Base-by-base conservation (phyloP, 2,888 invertebrate genomes). In the Xanthostigma xanthostigma region DNA sequence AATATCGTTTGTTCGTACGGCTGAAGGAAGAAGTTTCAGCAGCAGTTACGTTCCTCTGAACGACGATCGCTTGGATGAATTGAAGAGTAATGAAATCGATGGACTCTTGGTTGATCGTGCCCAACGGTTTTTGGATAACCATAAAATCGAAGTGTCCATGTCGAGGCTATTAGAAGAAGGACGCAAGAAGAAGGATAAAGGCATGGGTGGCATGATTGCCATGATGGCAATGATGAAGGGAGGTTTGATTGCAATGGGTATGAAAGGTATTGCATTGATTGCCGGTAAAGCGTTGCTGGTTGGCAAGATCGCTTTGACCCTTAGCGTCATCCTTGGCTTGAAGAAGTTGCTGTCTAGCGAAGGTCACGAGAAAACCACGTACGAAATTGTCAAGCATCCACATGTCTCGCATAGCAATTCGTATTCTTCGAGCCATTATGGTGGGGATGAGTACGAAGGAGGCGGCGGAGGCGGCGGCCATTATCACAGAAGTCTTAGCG, bases 361-460 rank as follows among this genome's bases (percentile, higher is more conserved):
- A 53, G 76, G 78, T 13, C 76, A 80, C 50, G 84, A 86, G 59
- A 85, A 85, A 64, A 87, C 86, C 1, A 87, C 87, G 6, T 83
- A 87, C 55, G 88, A 89, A 67, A 86, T 89, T 56, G 81, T 89
- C 47, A 88, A 88, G 63, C 83, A 87, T 65, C 89, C 88, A n/a
- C 81, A 84, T 60, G 79, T 86, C 48, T 81, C 81, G 45, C 83
- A 84, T 62, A 79, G 78, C 57, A 84, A 87, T 60, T 78, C 82
- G 6, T 86, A 86, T 60, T 83, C 84, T 2, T 74, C 79, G 6
- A 74, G 77, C 45, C 68, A 68, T 53, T 79, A 78, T 56, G 79
- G 80, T 44, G 75, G 75, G 55, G 70, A 70, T 41, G 78, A 76
- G 53, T 75, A 75, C 45, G 76, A 76, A 42, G 67, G 73, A 1